Evolutionary conservation across 2,797 vertebrate species (phyloP).

Genomic region (Rhinoraja longicauda): DNA sequence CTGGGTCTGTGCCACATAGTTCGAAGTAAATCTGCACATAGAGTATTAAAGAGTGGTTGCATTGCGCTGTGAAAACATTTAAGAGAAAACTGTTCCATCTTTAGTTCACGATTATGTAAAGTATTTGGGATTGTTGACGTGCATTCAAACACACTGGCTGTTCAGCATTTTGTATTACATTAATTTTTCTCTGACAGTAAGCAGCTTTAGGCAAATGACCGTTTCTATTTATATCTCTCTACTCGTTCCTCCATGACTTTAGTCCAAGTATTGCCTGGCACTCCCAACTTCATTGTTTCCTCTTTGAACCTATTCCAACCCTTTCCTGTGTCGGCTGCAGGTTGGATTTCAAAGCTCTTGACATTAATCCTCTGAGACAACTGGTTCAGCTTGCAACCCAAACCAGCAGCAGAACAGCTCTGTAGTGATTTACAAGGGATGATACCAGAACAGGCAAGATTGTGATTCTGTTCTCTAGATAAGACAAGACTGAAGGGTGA

Average conservation of each 20-base stretch:
- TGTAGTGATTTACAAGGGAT: not conserved
- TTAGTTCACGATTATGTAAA: not conserved
- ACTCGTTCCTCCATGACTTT: not conserved
- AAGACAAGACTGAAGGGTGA: not conserved
- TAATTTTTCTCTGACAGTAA: not conserved
- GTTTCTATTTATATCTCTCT: conserved; percentile 31
- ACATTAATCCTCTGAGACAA: not conserved
- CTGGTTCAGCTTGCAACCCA: not conserved
- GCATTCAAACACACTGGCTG: no score
- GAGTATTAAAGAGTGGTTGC: not conserved
- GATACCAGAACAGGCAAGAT: not conserved
- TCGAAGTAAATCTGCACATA: not conserved
- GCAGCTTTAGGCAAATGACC: conserved; percentile 12
- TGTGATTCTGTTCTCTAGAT: not conserved
- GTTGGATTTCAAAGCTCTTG: not conserved
- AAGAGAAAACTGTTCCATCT: not conserved
- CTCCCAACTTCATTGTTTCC: conserved; percentile 9
- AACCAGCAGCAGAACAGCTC: not conserved
- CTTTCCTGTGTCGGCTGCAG: not conserved
- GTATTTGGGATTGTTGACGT: not conserved
- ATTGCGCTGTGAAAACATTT: not conserved
- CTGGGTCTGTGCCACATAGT: not conserved
- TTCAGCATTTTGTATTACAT: not conserved
- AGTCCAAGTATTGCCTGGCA: conserved; percentile 24
- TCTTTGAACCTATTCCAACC: not conserved